phyloP scores from a whole-genome alignment of 2,113 vertebrate genomes.

The Aphelocoma coerulescens region DNA sequence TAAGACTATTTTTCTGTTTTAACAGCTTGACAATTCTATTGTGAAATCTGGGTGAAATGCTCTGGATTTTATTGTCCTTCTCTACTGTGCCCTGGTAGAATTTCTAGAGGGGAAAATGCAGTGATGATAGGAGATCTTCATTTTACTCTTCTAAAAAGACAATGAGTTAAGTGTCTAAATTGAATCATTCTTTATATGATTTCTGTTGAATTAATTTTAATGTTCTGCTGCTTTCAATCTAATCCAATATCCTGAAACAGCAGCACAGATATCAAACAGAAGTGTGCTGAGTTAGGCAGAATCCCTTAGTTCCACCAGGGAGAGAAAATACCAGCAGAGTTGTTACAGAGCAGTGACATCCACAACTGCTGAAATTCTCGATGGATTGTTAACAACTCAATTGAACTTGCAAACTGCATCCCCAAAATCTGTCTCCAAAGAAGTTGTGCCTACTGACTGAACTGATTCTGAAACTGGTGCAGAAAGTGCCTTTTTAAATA shows the following conservation, averaged over 20 bases:
- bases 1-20: slow-evolving; percentile 33
- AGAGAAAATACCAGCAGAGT: background rate
- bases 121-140: background rate
- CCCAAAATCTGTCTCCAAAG: background rate
- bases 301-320: background rate
- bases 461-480: background rate
- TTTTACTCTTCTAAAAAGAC: slow-evolving; percentile 1
- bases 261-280: background rate
- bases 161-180: slow-evolving; percentile 9
- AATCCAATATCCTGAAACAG: slow-evolving; percentile 26
- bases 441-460: background rate
- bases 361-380: background rate
- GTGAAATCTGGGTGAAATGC: slow-evolving; percentile 36
- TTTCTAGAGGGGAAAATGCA: slow-evolving; percentile 19
- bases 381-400: background rate
- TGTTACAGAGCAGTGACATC: background rate
- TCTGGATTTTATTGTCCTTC: slow-evolving; percentile 34
- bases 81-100: background rate
- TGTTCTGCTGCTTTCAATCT: background rate
- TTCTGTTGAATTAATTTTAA: background rate
- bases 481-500: background rate
- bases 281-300: background rate
- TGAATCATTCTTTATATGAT: background rate
- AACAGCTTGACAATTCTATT: slow-evolving; percentile 34
- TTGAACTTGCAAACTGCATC: background rate